Base-by-base conservation (phyloP, 1,140 invertebrate species). In the Penaeus chinensis region DNA sequence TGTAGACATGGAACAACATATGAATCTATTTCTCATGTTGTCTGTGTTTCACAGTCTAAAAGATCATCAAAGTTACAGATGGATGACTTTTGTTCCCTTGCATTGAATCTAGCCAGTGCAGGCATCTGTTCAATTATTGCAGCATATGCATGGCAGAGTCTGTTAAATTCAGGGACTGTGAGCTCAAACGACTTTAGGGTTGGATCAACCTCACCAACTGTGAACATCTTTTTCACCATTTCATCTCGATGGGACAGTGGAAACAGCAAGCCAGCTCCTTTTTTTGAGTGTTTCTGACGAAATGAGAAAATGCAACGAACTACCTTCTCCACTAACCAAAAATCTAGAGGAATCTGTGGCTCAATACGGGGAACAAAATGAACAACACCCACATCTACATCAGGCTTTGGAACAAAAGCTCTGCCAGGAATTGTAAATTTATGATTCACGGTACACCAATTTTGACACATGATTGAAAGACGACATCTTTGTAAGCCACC, bases 381-480 rank as follows among this genome's bases (percentile, higher is more conserved):
- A 0, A 99, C 98, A 18, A 99, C 96, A 76, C 97, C 97, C 8
- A 99, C 98, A 93, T 99, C 97, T 13, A 99, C 98, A 82, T 99
- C 94, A 0, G 99, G 98, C 91, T 96, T 95, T 0, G 99, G 99
- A 76, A 99, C 93, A 94, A 99, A 99, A 13, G 96, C 95, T 90
- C 92, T 93, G 18, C 95, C 98, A 85, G 96, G 95, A 91, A 99
- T 99, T 81, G 95, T 95, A 93, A 98, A 99, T 91, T 96, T 95
- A 71, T 97, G 93, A 65, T 95, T 91, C 0, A 98, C 96, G 88
- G 95, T 92, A 89, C 97, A 97, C 94, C 97, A 97, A 91, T 96
- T 95, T 92, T 99, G 99, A 91, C 96, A 97, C 96, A 99, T 99
- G 13, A 99, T 93, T 4, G 98, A 99, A 10, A 99, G 92, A 78